These are phyloP conservation scores for Megamerina dolium DNA, from an alignment of 2,888 invertebrate species.

Conservation along the genomic window DNA sequence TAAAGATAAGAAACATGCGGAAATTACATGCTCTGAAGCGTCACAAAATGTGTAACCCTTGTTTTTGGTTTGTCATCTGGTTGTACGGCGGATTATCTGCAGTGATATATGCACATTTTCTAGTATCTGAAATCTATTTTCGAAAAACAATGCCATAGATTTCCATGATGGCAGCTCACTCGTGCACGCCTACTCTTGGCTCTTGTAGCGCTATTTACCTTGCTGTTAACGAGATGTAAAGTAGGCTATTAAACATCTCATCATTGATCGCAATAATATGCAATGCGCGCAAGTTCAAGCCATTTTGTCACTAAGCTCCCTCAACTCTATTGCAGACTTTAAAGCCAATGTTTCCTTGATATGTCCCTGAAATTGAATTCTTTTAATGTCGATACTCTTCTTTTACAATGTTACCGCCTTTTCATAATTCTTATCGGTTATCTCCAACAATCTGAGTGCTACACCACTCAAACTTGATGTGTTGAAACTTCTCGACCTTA, in stretches of 20 bases:
- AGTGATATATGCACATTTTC: too few relatives aligned
- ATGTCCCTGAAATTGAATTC: constrained; percentile 21
- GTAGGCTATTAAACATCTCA: constrained; percentile 12
- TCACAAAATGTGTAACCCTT: too few relatives aligned
- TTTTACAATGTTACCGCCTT: constrained; percentile 19
- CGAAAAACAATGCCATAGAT: too few relatives aligned
- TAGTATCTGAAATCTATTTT: too few relatives aligned
- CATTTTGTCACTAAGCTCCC: constrained; percentile 17
- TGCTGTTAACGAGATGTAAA: constrained; percentile 12
- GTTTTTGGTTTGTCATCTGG: too few relatives aligned
- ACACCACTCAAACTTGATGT: not conserved
- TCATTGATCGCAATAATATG: constrained; percentile 13
- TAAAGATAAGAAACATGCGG: too few relatives aligned
- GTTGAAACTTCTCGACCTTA: constrained; percentile 1
- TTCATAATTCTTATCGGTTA: constrained; percentile 19
- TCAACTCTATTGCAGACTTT: constrained; percentile 16
- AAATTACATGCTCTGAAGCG: too few relatives aligned
- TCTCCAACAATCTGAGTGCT: constrained; percentile 10
- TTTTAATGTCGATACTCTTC: constrained; percentile 22
- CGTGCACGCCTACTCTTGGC: constrained; percentile 10
- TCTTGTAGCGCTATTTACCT: constrained; percentile 11
- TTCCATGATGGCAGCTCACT: too few relatives aligned
- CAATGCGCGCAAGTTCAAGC: constrained; percentile 13
- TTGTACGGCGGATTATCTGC: too few relatives aligned
- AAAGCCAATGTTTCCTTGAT: constrained; percentile 19